Conservation (phyloP, 2,113 vertebrate genomes). For the Callorhinus ursinus region DNA sequence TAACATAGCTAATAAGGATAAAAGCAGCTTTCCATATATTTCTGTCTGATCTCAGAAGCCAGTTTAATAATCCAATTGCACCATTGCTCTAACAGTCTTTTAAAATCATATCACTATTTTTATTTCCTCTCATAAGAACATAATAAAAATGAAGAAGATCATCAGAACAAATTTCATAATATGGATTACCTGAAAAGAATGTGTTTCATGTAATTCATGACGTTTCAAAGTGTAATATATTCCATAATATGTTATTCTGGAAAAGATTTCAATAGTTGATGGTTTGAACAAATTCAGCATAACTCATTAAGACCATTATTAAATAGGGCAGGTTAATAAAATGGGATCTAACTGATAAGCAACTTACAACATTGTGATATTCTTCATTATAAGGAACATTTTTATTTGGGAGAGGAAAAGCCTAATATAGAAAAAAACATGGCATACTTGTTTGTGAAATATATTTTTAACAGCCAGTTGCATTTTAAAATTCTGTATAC, state of each 20-base stretch:
- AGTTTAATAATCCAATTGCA: constrained; percentile 53
- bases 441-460: not conserved
- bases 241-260: not conserved
- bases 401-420: not conserved
- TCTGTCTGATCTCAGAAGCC: not conserved
- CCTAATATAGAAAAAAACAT: not conserved
- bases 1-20: constrained; percentile 25
- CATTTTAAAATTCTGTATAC: not conserved
- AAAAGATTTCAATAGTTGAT: not conserved
- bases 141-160: constrained; percentile 41
- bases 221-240: not conserved
- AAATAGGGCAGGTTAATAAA: not conserved
- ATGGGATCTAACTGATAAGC: not conserved
- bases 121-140: constrained; percentile 37
- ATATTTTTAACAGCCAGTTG: not conserved
- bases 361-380: not conserved
- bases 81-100: not conserved
- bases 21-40: constrained; percentile 46
- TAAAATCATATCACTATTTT: constrained; percentile 6
- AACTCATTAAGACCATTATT: not conserved
- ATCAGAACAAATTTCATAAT: constrained; percentile 15
- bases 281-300: not conserved
- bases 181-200: not conserved
- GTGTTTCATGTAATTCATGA: not conserved
- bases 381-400: not conserved